These are phyloP conservation scores for Muraenolepis orangiensis DNA, from an alignment of 2,797 vertebrate genomes.

Conservation along the genomic window DNA sequence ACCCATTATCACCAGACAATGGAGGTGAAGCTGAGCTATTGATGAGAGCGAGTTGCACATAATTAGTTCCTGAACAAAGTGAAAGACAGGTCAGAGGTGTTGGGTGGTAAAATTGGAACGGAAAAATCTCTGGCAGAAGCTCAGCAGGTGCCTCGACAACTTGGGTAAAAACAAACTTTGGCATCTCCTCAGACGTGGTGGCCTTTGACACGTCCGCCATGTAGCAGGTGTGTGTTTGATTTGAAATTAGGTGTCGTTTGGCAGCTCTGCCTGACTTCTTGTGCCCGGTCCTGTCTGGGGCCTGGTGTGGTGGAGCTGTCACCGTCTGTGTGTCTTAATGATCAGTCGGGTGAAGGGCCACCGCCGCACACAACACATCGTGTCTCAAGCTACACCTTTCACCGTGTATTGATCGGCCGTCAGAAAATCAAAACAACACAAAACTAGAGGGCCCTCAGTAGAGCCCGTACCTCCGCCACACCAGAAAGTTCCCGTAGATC, in stretches of 20 bases:
- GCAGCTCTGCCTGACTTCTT: constrained; percentile 23
- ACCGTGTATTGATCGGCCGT: constrained; percentile 32
- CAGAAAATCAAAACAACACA: constrained; percentile 2
- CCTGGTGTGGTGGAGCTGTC: constrained; percentile 18
- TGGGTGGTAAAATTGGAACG: background rate
- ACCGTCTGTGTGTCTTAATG: constrained; percentile 43
- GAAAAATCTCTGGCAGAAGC: background rate
- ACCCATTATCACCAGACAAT: background rate
- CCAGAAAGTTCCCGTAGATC: no score
- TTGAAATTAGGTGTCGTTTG: constrained; percentile 38
- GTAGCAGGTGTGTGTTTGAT: constrained; percentile 43
- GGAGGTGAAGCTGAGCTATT: background rate
- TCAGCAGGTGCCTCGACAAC: constrained; percentile 27
- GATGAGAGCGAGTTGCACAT: background rate
- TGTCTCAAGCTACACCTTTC: background rate
- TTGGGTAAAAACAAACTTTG: constrained; percentile 38
- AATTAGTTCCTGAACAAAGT: background rate
- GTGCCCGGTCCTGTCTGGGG: background rate
- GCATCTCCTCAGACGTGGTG: constrained; percentile 14
- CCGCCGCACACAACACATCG: constrained; percentile 2
- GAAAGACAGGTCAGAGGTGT: background rate
- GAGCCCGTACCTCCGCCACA: no score
- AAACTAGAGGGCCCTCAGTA: no score
- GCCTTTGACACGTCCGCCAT: constrained; percentile 12
- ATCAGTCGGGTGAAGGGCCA: constrained; percentile 30